Evolutionary conservation across 2,113 vertebrate species (phyloP).

Genomic region (Ammodytes marinus): DNA sequence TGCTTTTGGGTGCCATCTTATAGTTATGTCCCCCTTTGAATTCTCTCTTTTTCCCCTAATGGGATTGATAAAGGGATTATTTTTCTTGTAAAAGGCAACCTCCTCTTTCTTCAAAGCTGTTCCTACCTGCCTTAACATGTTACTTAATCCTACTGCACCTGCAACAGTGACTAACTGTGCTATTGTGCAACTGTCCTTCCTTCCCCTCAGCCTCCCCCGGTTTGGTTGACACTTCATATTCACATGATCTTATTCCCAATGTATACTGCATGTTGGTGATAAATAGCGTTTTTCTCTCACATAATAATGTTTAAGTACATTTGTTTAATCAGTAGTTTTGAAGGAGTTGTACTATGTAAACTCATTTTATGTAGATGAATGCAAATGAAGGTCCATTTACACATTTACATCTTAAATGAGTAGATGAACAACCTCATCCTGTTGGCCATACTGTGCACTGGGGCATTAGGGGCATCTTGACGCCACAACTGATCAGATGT

Average conservation of each 20-base stretch:
- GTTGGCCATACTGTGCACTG: background rate
- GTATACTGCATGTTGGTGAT: background rate
- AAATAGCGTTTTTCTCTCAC: background rate
- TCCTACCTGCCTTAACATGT: constrained; percentile 1
- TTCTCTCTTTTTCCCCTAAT: too few species aligned
- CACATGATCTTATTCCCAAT: background rate
- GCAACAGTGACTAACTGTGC: background rate
- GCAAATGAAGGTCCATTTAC: background rate
- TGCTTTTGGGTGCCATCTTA: too few species aligned
- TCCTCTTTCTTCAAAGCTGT: background rate
- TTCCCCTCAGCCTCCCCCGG: background rate
- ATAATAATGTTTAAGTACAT: too few species aligned
- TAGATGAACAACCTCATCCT: background rate
- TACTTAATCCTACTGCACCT: background rate
- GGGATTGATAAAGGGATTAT: too few species aligned
- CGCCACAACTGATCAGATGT: background rate
- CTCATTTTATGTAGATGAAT: background rate
- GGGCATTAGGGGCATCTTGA: background rate
- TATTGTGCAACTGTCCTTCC: background rate
- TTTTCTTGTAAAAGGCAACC: background rate
- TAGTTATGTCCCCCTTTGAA: too few species aligned
- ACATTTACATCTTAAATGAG: background rate
- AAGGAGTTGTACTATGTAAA: background rate
- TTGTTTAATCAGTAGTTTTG: background rate
- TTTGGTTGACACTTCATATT: background rate